Conservation (phyloP, 92 coral and sea anemone species). For the Porites lobata region DNA sequence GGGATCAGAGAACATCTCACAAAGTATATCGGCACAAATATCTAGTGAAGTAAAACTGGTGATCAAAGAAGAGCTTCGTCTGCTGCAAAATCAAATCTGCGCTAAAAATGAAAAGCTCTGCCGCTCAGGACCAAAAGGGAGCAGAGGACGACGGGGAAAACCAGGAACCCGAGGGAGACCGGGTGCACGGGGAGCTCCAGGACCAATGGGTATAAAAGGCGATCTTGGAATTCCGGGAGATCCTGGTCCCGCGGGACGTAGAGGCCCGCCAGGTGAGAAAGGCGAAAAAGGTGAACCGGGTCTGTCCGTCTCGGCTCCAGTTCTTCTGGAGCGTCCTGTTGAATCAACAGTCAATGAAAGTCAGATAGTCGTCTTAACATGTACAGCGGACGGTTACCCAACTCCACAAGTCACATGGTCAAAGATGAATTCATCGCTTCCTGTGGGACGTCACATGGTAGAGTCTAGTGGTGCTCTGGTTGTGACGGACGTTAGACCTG, state of each 20-base stretch:
- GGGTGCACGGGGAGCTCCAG: slow-evolving; percentile 49
- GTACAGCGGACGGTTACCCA: slow-evolving; percentile 57
- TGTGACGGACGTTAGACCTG: slow-evolving; percentile 14
- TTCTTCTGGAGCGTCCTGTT: slow-evolving; percentile 27
- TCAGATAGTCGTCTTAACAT: slow-evolving; percentile 53
- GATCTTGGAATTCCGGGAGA: background rate
- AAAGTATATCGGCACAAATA: background rate
- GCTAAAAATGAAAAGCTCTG: slow-evolving; percentile 69
- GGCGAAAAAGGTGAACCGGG: slow-evolving; percentile 47
- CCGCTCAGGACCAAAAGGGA: slow-evolving; percentile 72
- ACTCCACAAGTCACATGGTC: slow-evolving; percentile 51
- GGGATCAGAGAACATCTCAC: background rate
- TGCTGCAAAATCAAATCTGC: slow-evolving; percentile 63
- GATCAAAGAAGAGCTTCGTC: slow-evolving; percentile 61
- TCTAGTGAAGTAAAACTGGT: slow-evolving; percentile 1
- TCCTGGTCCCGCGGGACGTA: slow-evolving; percentile 43
- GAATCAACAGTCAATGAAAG: slow-evolving; percentile 51
- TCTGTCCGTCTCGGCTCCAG: slow-evolving; percentile 39
- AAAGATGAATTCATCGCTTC: slow-evolving; percentile 45
- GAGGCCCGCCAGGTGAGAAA: slow-evolving; percentile 35
- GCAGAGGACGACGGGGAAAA: slow-evolving; percentile 68
- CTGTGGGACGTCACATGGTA: slow-evolving; percentile 40
- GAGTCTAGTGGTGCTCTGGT: slow-evolving; percentile 37
- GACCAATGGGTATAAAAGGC: too few relatives aligned
- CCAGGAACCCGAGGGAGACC: slow-evolving; percentile 64